These are phyloP conservation scores for Forpus xanthops DNA, from an alignment of 2,797 vertebrate genomes.

Conservation along the genomic window DNA sequence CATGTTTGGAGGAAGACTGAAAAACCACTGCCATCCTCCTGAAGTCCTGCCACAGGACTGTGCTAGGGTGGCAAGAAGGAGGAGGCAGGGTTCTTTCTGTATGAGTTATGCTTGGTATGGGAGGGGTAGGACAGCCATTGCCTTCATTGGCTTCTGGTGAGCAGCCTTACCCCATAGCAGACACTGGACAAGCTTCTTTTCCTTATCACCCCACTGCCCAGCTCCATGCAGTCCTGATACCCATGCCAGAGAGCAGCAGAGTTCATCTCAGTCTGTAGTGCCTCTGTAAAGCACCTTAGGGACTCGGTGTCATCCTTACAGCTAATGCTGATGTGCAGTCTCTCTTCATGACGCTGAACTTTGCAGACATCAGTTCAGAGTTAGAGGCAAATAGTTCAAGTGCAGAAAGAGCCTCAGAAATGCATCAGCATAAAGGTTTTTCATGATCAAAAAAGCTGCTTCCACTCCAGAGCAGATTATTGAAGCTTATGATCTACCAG, in stretches of 20 bases:
- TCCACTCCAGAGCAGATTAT: neutral
- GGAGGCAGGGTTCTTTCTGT: neutral
- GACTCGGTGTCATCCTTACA: neutral
- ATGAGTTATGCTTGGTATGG: neutral
- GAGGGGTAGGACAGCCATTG: neutral
- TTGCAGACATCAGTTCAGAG: neutral
- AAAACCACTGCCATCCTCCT: neutral
- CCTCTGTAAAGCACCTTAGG: neutral
- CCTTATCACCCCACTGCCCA: neutral
- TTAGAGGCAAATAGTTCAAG: neutral
- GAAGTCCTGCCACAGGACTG: neutral
- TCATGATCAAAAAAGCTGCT: neutral
- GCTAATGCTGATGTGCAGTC: neutral
- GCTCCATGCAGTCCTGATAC: accelerated
- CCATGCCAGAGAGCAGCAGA: neutral
- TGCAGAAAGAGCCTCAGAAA: neutral
- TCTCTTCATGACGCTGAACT: neutral
- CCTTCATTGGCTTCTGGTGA: neutral
- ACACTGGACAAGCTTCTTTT: neutral
- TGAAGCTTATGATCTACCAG: conserved; percentile 1
- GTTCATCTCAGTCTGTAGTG: neutral
- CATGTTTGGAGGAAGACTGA: neutral
- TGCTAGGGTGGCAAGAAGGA: neutral
- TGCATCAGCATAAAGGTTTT: neutral
- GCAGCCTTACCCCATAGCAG: neutral